Conservation (phyloP, 2,113 vertebrate genomes). For the Pomatorhinus ruficollis region DNA sequence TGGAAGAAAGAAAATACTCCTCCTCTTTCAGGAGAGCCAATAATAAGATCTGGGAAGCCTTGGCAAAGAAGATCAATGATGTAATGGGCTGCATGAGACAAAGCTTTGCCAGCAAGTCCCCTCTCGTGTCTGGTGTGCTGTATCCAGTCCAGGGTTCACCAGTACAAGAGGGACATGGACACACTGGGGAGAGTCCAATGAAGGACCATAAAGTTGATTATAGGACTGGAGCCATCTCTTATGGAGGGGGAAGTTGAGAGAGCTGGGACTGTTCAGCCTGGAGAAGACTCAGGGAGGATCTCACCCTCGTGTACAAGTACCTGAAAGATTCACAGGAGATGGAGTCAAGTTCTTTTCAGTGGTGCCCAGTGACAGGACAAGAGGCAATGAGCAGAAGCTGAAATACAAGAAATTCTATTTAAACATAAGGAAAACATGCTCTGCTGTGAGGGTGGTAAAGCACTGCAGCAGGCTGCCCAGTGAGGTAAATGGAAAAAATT, state of each 20-base stretch:
- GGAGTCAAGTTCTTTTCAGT: neutral
- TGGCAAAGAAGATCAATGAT: neutral
- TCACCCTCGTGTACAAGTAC: neutral
- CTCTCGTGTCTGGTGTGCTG: neutral
- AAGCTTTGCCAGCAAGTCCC: neutral
- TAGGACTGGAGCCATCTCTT: neutral
- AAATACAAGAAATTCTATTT: neutral
- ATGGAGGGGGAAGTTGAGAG: neutral
- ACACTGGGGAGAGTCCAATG: neutral
- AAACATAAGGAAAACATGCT: neutral
- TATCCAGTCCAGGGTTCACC: neutral
- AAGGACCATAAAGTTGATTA: neutral
- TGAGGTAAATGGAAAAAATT: neutral
- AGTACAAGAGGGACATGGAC: neutral
- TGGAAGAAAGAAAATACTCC: neutral
- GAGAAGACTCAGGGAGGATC: neutral
- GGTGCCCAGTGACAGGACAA: neutral
- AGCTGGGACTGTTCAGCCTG: neutral
- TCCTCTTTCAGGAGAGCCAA: neutral
- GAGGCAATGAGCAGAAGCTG: neutral
- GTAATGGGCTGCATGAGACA: neutral
- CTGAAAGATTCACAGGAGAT: neutral
- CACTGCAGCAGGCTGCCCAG: neutral
- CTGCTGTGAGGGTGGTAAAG: neutral
- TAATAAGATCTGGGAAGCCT: neutral